Evolutionary conservation across 2,888 invertebrate genomes (phyloP).

Genomic region (Parelbella ahira): DNA sequence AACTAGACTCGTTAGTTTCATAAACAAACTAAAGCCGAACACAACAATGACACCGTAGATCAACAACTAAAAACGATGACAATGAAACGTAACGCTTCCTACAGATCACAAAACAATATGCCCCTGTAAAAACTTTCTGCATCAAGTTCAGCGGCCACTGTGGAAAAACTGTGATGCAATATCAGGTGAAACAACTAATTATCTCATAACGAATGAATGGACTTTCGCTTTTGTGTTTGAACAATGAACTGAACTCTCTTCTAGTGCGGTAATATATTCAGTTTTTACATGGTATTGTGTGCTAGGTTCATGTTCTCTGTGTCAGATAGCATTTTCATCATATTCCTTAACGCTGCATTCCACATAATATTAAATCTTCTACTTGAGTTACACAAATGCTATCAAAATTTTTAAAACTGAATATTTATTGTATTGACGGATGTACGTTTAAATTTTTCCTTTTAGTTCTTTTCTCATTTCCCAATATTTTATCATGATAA

Average conservation of each 20-base stretch:
- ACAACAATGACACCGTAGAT: slow-evolving; percentile 20
- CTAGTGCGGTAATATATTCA: slow-evolving; percentile 56
- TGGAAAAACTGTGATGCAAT: slow-evolving; percentile 74
- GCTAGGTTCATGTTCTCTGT: slow-evolving; percentile 31
- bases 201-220: slow-evolving; percentile 70
- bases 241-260: slow-evolving; percentile 67
- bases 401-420: no score
- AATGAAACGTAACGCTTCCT: slow-evolving; percentile 39
- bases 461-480: no score
- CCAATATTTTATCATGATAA: no score
- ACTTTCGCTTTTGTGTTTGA: slow-evolving; percentile 77
- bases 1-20: slow-evolving; percentile 1
- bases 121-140: slow-evolving; percentile 41
- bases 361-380: no score
- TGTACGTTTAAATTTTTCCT: no score
- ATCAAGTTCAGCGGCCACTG: slow-evolving; percentile 60
- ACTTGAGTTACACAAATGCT: no score
- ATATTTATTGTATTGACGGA: no score
- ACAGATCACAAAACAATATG: slow-evolving; percentile 48
- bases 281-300: slow-evolving; percentile 57
- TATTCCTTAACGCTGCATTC: no score
- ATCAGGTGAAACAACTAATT: slow-evolving; percentile 74
- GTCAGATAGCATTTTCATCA: slow-evolving; percentile 27
- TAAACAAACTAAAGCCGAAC: slow-evolving; percentile 1
- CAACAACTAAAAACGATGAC: slow-evolving; percentile 15